A percentile compares a stretch with the other conserved stretches of the same genome.
Evolutionary conservation across 2,113 vertebrate species (phyloP).

Genomic region (Phalacrocorax pelagicus): DNA sequence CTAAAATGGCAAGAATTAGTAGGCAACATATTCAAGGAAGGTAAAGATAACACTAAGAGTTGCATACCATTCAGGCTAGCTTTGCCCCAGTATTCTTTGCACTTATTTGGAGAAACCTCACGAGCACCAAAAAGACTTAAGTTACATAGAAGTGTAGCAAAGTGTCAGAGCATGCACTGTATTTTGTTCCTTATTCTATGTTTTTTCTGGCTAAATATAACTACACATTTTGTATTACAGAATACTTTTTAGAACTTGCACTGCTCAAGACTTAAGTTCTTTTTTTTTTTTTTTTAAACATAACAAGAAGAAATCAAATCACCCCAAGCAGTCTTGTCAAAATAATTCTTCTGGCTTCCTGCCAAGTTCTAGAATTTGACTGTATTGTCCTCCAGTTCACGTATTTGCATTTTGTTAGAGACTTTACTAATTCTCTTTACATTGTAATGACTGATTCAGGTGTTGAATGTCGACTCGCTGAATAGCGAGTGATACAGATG

Average conservation of each 20-base stretch:
- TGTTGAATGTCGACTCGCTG: conserved; percentile 46
- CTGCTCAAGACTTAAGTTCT: background rate
- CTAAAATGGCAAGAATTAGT: background rate
- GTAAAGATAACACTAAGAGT: background rate
- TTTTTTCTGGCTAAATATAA: background rate
- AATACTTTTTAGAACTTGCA: background rate
- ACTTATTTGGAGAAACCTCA: background rate
- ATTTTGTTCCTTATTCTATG: background rate
- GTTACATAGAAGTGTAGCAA: background rate
- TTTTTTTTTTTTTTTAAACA: background rate
- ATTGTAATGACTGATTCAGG: conserved; percentile 68
- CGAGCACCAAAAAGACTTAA: background rate
- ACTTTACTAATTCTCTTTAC: conserved; percentile 69
- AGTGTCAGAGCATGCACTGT: background rate
- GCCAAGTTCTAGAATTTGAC: conserved; percentile 55
- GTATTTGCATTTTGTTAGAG: conserved; percentile 69
- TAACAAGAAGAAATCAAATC: conserved; percentile 31
- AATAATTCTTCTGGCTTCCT: conserved; percentile 60
- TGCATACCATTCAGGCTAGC: background rate
- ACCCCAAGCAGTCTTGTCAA: conserved; percentile 34
- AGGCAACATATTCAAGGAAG: background rate
- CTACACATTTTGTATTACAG: background rate
- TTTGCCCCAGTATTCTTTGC: background rate
- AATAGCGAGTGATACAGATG: conserved; percentile 39
- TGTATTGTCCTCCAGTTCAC: conserved; percentile 61